Evolutionary conservation across 2,888 invertebrate species (phyloP).

Genomic region (Pyrrhosoma nymphula): DNA sequence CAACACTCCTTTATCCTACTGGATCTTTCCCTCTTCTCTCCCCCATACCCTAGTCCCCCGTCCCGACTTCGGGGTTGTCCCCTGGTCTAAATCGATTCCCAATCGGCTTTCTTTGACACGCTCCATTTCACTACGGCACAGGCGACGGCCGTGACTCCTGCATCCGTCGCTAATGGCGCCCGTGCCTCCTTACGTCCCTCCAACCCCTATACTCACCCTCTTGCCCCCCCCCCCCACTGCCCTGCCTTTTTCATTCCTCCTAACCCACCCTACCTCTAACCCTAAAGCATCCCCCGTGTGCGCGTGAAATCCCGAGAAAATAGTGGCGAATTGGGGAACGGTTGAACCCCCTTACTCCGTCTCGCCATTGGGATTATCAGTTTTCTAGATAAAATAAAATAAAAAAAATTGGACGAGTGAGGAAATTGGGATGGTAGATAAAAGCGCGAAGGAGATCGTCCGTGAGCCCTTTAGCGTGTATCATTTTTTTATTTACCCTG

Average conservation of each 20-base stretch:
- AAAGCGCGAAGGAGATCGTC: neutral
- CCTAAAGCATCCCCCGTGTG: neutral
- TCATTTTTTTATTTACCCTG: neutral
- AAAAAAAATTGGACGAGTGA: neutral
- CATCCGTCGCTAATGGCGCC: conserved; percentile 57
- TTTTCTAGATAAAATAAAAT: neutral
- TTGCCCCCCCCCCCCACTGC: neutral
- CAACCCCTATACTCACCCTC: neutral
- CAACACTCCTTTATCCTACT: neutral
- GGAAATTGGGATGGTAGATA: neutral
- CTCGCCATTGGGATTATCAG: conserved; percentile 18
- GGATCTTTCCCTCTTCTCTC: neutral
- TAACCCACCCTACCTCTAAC: neutral
- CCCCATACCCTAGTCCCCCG: neutral
- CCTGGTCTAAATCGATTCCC: conserved; percentile 55
- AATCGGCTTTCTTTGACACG: conserved; percentile 56
- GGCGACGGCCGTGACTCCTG: conserved; percentile 58
- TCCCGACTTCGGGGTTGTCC: neutral
- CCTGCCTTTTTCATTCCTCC: neutral
- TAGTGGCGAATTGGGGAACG: neutral
- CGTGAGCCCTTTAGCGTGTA: neutral
- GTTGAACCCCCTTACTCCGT: neutral
- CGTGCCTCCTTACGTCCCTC: neutral
- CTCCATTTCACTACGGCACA: conserved; percentile 55
- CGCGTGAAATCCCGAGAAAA: conserved; percentile 26